Base-by-base conservation (phyloP, 2,797 vertebrate species). In the Sebastes elongatus region DNA sequence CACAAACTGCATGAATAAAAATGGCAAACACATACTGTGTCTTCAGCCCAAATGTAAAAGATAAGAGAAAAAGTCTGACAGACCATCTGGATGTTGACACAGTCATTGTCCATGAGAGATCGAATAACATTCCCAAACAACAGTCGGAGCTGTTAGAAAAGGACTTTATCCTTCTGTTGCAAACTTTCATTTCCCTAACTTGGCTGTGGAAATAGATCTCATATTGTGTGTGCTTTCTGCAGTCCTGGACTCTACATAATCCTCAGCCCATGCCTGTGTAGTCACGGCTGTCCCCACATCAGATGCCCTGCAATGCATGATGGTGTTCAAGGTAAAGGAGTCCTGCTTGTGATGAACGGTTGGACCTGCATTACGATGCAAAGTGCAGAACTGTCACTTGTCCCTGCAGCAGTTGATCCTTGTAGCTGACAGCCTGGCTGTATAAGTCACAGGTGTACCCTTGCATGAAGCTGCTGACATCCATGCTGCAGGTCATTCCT, bases 381-480 rank as follows among this genome's bases (percentile, higher is more conserved):
- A 68, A 69, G 35, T 55, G 20, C 53, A 62, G 10, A 35, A 38
- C 4, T 38, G 30, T 68, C 55, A 30, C 42, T 28, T 62, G 63
- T 73, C 63, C 65, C 56, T 42, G 78, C 56, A 62, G 64, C 56
- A 55, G 70, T 38, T 53, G 42, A 67, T 74, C 56, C 76, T 32
- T 14, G 25, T 23, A 23, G 33, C 25, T 71, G 62, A 65, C 22
- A 69, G 74, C 16, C 13, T 1, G 61, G 20, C 55, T 33, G 61
- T 10, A 62, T 22, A 23, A 49, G 27, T 64, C 69, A 80, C 38
- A 67, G 42, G 55, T 61, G 55, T 8, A 38, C 20, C 18, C 27
- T 65, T 65, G 53, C 55, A 30, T 74, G 33, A 78, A 42, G 27
- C 35, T 78, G 69, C 30, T 55, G 32, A 78, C 76, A 65, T 57